phyloP scores from a whole-genome alignment of 2,113 vertebrate species.

The Amazona vittata region DNA sequence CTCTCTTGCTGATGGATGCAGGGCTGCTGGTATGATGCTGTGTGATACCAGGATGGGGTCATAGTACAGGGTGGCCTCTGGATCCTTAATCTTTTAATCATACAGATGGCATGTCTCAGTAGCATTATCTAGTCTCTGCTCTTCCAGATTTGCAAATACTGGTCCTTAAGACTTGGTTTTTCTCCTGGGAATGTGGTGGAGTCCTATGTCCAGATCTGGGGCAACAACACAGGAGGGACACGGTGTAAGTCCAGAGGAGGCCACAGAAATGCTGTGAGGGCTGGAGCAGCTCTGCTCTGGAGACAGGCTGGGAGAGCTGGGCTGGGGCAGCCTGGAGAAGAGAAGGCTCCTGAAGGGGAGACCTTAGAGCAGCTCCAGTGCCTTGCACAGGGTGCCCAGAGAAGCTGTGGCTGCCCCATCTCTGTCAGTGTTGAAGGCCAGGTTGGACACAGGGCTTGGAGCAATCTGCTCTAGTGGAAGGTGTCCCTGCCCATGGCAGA shows the following conservation, averaged over 20 bases:
- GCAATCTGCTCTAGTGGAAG: not conserved
- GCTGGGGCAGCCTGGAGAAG: not conserved
- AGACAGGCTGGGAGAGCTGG: not conserved
- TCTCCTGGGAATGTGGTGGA: not conserved
- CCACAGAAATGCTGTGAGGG: not conserved
- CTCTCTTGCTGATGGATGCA: not conserved
- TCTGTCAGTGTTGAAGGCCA: not conserved
- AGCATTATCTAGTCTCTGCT: not conserved
- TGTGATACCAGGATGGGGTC: not conserved
- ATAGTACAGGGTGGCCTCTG: rapidly evolving
- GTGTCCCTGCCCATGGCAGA: not conserved
- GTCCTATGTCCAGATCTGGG: not conserved
- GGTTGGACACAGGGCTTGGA: not conserved
- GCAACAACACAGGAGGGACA: not conserved
- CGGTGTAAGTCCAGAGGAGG: not conserved
- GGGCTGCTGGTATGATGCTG: not conserved
- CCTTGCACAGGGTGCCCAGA: no score
- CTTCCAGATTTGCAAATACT: not conserved
- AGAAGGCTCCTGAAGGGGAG: not conserved
- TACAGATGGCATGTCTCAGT: not conserved
- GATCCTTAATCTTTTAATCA: not conserved
- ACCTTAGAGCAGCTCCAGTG: no score
- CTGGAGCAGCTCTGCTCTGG: not conserved
- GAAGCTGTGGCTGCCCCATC: no score
- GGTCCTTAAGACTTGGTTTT: not conserved